These are phyloP conservation scores for Drosophila kurseongensis DNA, from an alignment of 1,140 invertebrate species.

Conservation along the genomic window DNA sequence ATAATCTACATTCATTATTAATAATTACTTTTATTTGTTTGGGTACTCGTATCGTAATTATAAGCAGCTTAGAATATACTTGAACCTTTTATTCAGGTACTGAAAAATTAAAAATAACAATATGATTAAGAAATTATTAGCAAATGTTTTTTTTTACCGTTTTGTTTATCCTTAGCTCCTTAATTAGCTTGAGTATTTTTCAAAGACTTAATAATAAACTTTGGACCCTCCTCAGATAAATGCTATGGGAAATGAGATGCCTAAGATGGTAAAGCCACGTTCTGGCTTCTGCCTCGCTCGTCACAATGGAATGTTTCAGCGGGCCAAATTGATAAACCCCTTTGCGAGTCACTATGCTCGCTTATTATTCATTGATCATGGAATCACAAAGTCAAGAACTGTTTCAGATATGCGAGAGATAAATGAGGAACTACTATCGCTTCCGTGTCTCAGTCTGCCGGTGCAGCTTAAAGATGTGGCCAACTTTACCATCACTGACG, in stretches of 20 bases:
- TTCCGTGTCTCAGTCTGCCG: slow-evolving; percentile 35
- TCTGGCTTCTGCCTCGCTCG: slow-evolving; percentile 29
- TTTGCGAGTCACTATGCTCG: background rate
- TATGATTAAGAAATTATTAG: no score
- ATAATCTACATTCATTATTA: no score
- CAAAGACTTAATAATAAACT: no score
- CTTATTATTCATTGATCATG: slow-evolving; percentile 59
- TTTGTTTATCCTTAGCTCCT: no score
- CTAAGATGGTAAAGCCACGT: slow-evolving; percentile 7
- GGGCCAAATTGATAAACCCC: slow-evolving; percentile 35
- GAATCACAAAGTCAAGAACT: slow-evolving; percentile 8
- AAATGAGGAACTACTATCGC: slow-evolving; percentile 34
- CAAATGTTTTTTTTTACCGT: no score
- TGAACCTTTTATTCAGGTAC: no score
- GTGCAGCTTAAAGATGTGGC: slow-evolving; percentile 52
- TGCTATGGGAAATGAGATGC: slow-evolving; percentile 25
- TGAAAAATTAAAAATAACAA: no score
- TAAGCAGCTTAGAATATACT: no score
- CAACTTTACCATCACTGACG: slow-evolving; percentile 12
- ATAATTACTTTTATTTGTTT: no score
- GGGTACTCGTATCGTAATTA: no score
- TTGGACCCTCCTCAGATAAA: slow-evolving; percentile 20
- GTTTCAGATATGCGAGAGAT: slow-evolving; percentile 40
- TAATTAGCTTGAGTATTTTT: no score
- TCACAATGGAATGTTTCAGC: slow-evolving; percentile 26